Conservation (phyloP, 2,888 invertebrate species). For the Synergus laeviventris region DNA sequence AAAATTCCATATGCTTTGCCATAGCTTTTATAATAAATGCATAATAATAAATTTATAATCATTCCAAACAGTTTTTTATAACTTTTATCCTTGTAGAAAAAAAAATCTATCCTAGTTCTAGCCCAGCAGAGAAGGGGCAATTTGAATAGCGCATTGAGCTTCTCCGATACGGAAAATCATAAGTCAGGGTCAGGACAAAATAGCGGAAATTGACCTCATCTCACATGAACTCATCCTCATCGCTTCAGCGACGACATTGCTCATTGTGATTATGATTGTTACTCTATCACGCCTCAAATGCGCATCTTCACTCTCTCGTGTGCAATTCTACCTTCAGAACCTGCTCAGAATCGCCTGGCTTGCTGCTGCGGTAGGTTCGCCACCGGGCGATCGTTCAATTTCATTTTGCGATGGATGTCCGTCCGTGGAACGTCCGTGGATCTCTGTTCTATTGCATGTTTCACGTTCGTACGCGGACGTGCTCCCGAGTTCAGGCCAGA, state of each 20-base stretch:
- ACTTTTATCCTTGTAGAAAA: no score
- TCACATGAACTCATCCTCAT: slow-evolving; percentile 7
- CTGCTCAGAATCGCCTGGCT: not conserved
- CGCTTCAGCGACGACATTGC: slow-evolving; percentile 3
- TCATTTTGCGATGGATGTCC: slow-evolving; percentile 53
- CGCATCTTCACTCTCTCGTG: not conserved
- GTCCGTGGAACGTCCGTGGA: slow-evolving; percentile 48
- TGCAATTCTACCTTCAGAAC: not conserved
- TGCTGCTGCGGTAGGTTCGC: slow-evolving; percentile 52
- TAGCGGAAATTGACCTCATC: not conserved
- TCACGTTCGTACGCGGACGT: slow-evolving; percentile 55
- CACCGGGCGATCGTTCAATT: slow-evolving; percentile 58
- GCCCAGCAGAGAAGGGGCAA: not conserved
- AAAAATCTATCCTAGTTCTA: no score
- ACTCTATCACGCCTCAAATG: not conserved
- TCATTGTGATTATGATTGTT: slow-evolving; percentile 1
- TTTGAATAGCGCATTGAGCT: not conserved
- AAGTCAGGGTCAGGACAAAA: not conserved
- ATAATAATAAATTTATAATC: no score
- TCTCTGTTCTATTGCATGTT: slow-evolving; percentile 50
- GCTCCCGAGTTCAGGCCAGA: slow-evolving; percentile 60
- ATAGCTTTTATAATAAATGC: no score
- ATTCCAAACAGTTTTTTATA: no score
- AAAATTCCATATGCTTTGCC: no score
- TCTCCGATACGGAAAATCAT: not conserved